Conservation (phyloP, 2,797 vertebrate species). For the Sebastes hubbsi region DNA sequence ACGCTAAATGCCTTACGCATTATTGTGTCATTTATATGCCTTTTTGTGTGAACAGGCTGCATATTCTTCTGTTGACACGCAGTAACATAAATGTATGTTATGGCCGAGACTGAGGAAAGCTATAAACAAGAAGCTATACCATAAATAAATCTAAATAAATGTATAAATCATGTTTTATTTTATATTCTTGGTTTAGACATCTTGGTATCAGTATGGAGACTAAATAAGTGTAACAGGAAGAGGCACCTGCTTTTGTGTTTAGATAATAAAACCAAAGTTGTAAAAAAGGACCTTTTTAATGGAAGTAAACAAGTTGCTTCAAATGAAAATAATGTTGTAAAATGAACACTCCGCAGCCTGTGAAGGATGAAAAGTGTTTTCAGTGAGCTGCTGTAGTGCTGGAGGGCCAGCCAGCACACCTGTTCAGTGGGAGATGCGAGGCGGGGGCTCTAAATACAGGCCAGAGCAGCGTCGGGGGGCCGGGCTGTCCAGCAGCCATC, state of each 20-base stretch:
- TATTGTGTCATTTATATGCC: neutral
- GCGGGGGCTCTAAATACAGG: conserved; percentile 80
- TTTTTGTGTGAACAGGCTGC: too few species aligned
- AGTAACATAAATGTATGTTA: too few species aligned
- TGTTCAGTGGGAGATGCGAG: conserved; percentile 71
- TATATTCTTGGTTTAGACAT: neutral
- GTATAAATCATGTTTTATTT: neutral
- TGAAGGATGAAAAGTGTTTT: conserved; percentile 31
- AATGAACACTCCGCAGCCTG: neutral
- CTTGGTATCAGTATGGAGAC: neutral
- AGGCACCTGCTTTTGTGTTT: neutral
- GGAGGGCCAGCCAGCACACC: conserved; percentile 68
- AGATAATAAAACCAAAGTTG: neutral
- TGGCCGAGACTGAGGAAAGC: neutral
- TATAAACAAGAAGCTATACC: neutral
- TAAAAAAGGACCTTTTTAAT: neutral
- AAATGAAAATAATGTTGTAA: conserved; percentile 16
- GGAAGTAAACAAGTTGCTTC: neutral
- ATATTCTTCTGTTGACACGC: too few species aligned
- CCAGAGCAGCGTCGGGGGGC: conserved; percentile 72
- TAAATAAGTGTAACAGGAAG: neutral
- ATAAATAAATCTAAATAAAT: neutral
- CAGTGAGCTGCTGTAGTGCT: conserved; percentile 11
- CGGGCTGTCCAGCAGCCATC: conserved; percentile 77
- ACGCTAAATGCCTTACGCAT: too few species aligned